Evolutionary conservation across 2,888 invertebrate genomes (phyloP).

Genomic region (Phengaris arion): DNA sequence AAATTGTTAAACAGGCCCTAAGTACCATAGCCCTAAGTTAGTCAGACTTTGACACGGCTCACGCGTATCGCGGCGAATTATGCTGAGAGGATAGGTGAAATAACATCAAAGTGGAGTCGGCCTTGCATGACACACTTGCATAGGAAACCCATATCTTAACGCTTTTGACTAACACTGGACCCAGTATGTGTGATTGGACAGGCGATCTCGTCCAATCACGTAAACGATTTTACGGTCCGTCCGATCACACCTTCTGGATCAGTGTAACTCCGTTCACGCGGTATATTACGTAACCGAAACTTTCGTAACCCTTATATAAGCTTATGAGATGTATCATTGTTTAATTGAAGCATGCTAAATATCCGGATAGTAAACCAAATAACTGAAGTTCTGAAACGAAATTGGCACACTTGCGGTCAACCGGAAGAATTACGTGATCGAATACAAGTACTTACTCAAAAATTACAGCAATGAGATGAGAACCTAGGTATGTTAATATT

Average conservation of each 20-base stretch:
- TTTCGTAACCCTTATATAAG: slow-evolving; percentile 16
- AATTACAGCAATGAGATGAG: too few relatives aligned
- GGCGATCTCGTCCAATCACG: neutral
- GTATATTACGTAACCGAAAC: neutral
- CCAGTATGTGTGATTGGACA: slow-evolving; percentile 17
- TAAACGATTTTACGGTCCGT: neutral
- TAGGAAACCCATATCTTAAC: neutral
- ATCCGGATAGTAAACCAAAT: slow-evolving; percentile 2
- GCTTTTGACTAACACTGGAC: slow-evolving; percentile 13
- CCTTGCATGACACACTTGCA: slow-evolving; percentile 12
- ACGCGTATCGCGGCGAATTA: neutral
- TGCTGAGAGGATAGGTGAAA: neutral
- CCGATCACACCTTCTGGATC: too few relatives aligned
- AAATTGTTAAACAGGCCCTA: too few relatives aligned
- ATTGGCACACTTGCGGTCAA: neutral
- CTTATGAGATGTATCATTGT: slow-evolving; percentile 18
- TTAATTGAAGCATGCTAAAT: neutral
- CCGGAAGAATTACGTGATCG: neutral
- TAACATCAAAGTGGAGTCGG: neutral
- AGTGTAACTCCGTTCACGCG: slow-evolving; percentile 13
- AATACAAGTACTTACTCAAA: neutral
- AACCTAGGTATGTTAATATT: too few relatives aligned
- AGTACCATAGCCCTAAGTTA: neutral
- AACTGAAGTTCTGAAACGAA: neutral
- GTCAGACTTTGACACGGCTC: neutral